Percentiles rank a stretch among this genome's conserved stretches.
These are phyloP conservation scores for Eufriesea mexicana DNA, from an alignment of 1,140 invertebrate species.

Conservation along the genomic window DNA sequence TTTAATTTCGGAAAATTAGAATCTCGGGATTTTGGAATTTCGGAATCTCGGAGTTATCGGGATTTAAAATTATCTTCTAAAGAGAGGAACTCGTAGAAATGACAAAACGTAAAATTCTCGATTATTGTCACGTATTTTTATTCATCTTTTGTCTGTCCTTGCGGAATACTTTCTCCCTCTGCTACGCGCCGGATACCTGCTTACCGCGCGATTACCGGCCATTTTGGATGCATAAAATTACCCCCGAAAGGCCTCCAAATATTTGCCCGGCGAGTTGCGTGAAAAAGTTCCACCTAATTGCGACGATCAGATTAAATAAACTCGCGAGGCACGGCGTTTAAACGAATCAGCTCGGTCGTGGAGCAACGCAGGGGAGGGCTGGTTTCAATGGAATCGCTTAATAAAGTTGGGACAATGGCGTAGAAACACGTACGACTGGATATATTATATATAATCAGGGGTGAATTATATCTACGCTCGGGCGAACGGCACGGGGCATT, in stretches of 20 bases:
- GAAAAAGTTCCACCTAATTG: neutral
- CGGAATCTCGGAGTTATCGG: no score
- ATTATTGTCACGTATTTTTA: no score
- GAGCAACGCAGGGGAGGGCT: neutral
- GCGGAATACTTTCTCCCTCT: no score
- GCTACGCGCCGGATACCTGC: no score
- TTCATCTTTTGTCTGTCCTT: no score
- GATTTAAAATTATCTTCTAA: no score
- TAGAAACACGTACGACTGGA: constrained; percentile 25
- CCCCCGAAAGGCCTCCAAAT: neutral
- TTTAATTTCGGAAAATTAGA: no score
- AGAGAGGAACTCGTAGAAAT: no score
- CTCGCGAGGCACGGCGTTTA: neutral
- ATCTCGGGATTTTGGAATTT: no score
- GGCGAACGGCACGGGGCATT: constrained; percentile 65
- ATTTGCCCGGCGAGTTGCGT: neutral
- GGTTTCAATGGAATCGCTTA: neutral
- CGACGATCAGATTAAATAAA: neutral
- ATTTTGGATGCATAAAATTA: neutral
- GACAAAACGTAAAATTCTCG: no score
- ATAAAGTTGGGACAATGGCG: constrained; percentile 12
- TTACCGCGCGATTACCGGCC: neutral
- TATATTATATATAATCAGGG: constrained; percentile 37
- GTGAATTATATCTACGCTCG: constrained; percentile 66
- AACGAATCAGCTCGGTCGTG: neutral